These are phyloP conservation scores for Halisarca cf. caerulea DNA, from an alignment of 37 sponge, comb jelly and placozoan genomes.

Conservation along the genomic window DNA sequence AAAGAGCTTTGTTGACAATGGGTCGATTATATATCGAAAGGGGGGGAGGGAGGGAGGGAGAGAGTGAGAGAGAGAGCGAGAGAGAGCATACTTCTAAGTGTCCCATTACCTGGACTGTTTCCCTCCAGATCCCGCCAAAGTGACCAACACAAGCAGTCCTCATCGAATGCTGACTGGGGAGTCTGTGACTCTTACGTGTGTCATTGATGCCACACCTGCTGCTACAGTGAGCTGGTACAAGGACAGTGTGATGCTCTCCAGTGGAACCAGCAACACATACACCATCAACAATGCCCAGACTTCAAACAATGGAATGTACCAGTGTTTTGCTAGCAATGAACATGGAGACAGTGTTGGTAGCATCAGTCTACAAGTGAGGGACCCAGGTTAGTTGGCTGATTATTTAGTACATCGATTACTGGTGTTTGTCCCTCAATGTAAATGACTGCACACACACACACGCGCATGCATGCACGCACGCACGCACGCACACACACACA, in stretches of 20 bases:
- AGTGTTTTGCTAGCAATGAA: slow-evolving; percentile 49
- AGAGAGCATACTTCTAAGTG: too few species aligned
- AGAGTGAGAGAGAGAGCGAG: too few species aligned
- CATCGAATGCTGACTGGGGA: slow-evolving; percentile 11
- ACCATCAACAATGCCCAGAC: not conserved
- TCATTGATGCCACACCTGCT: slow-evolving; percentile 1
- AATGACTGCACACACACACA: not conserved
- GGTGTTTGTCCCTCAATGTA: too few species aligned
- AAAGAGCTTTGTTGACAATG: too few species aligned
- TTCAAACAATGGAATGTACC: slow-evolving; percentile 55
- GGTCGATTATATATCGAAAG: too few species aligned
- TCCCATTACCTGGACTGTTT: not conserved
- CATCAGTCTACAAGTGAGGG: slow-evolving; percentile 48
- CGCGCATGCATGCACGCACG: not conserved
- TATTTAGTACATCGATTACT: not conserved
- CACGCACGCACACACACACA: not conserved
- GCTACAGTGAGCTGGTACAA: slow-evolving; percentile 43
- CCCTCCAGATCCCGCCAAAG: slow-evolving; percentile 27
- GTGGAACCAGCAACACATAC: not conserved
- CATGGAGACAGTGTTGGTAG: not conserved
- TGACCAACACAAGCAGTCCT: not conserved
- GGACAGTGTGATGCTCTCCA: slow-evolving; percentile 16
- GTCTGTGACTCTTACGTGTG: slow-evolving; percentile 40
- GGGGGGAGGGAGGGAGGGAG: too few species aligned
- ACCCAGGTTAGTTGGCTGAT: slow-evolving; percentile 32